Conservation (phyloP, 1,140 invertebrate species). For the Halesus radiatus region DNA sequence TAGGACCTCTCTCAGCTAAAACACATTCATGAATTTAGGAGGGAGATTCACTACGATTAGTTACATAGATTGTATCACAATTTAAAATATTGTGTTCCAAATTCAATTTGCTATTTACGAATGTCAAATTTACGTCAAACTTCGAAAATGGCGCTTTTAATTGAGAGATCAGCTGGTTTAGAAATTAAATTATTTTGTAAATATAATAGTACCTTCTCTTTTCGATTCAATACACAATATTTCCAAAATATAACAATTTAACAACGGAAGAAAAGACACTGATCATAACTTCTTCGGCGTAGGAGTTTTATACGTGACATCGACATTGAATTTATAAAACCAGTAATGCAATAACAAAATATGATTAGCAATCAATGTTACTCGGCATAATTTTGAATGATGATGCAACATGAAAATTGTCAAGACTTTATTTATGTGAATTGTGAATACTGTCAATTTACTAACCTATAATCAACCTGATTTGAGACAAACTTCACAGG, state of each 20-base stretch:
- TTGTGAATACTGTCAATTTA: background rate
- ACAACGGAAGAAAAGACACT: background rate
- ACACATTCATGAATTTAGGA: background rate
- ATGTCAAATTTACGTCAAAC: background rate
- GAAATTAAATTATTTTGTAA: background rate
- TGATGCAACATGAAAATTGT: background rate
- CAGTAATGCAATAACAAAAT: no score
- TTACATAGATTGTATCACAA: background rate
- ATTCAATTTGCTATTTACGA: background rate
- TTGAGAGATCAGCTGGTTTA: constrained; percentile 21
- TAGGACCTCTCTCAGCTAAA: background rate
- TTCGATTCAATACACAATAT: no score
- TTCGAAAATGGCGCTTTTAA: constrained; percentile 30
- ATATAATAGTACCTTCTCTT: background rate
- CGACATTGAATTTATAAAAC: background rate
- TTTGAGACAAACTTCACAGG: background rate
- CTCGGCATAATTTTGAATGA: constrained; percentile 15
- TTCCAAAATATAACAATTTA: background rate
- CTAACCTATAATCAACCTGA: constrained; percentile 5
- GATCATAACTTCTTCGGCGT: background rate
- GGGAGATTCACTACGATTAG: background rate
- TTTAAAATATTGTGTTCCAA: background rate
- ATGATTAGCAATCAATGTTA: background rate
- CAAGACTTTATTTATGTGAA: background rate
- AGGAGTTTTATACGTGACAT: background rate